These are phyloP conservation scores for Homalodisca vitripennis DNA, from an alignment of 1,140 invertebrate genomes.

Conservation along the genomic window DNA sequence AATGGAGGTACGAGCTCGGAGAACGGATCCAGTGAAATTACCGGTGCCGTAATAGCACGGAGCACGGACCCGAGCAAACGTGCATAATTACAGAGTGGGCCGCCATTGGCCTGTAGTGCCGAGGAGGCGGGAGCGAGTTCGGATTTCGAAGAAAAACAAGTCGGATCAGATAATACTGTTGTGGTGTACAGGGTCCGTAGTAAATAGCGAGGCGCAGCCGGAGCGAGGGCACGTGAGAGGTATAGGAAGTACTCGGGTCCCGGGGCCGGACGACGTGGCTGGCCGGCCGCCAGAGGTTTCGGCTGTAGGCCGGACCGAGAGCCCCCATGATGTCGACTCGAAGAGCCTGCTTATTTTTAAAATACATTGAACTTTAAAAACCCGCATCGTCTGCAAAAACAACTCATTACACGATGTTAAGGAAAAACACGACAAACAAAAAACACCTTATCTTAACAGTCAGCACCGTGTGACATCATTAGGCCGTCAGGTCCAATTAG, in stretches of 20 bases:
- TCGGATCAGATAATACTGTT: constrained; percentile 23
- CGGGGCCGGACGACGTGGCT: background rate
- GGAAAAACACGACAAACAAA: too few relatives aligned
- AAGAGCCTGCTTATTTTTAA: too few relatives aligned
- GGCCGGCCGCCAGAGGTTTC: background rate
- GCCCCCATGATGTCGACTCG: too few relatives aligned
- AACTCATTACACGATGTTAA: too few relatives aligned
- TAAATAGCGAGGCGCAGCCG: too few relatives aligned
- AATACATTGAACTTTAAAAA: too few relatives aligned
- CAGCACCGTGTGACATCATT: too few relatives aligned
- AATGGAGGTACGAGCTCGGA: background rate
- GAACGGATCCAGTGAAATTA: constrained; percentile 5
- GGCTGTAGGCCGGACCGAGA: too few relatives aligned
- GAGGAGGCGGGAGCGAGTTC: constrained; percentile 6
- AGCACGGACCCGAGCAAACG: constrained; percentile 16
- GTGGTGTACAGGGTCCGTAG: constrained; percentile 10
- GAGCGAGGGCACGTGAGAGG: background rate
- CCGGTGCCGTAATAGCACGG: constrained; percentile 10
- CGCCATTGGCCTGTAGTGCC: constrained; percentile 13
- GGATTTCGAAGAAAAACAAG: constrained; percentile 25
- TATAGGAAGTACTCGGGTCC: background rate
- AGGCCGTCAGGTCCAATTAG: too few relatives aligned
- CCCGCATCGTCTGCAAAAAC: too few relatives aligned
- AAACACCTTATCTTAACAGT: too few relatives aligned
- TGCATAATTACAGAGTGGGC: constrained; percentile 20